Evolutionary conservation across 1,140 invertebrate species (phyloP).

Genomic region (Limonius californicus): DNA sequence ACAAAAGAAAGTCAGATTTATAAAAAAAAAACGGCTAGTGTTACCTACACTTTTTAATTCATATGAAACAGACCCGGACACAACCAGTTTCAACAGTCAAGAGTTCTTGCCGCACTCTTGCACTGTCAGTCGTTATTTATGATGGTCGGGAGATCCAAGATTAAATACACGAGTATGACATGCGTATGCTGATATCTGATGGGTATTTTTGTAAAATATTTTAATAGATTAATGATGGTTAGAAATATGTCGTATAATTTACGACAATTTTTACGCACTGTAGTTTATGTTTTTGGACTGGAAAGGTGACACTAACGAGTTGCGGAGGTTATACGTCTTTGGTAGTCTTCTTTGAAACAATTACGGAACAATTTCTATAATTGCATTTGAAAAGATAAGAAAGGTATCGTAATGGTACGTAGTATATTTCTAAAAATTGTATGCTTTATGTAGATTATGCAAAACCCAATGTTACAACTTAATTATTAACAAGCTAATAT

Average conservation of each 20-base stretch:
- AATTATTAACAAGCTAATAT: too few relatives aligned
- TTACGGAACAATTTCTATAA: too few relatives aligned
- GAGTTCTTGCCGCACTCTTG: slow-evolving; percentile 20
- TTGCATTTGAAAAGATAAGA: too few relatives aligned
- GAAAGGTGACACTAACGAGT: neutral
- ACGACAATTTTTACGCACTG: neutral
- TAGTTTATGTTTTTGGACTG: neutral
- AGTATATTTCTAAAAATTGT: too few relatives aligned
- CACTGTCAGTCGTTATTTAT: slow-evolving; percentile 34
- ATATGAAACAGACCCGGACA: neutral
- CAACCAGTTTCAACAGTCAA: slow-evolving; percentile 13
- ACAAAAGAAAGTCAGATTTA: too few relatives aligned
- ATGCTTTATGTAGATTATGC: too few relatives aligned
- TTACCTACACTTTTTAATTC: neutral
- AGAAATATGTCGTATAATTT: neutral
- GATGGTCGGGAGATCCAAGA: slow-evolving; percentile 29
- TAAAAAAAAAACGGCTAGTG: too few relatives aligned
- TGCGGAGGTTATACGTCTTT: neutral
- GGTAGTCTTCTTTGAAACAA: too few relatives aligned
- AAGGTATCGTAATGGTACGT: too few relatives aligned
- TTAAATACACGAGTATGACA: slow-evolving; percentile 33
- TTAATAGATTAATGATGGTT: neutral
- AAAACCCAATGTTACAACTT: too few relatives aligned
- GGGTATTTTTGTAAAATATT: slow-evolving; percentile 14
- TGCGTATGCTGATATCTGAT: slow-evolving; percentile 27